phyloP scores from a whole-genome alignment of 2,113 vertebrate species.

The Solea senegalensis region DNA sequence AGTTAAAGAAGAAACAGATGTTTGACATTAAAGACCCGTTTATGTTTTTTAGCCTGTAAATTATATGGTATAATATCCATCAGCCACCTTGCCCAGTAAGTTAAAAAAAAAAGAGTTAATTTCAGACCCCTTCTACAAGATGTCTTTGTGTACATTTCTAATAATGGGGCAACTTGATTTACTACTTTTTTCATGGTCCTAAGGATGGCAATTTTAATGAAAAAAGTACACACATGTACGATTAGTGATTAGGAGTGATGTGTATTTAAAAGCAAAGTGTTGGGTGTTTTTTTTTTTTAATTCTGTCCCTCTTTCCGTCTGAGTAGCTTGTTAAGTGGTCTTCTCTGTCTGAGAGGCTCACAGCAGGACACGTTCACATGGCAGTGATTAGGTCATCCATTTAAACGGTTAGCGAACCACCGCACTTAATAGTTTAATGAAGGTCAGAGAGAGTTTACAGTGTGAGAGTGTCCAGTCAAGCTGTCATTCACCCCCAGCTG shows the following conservation, averaged over 20 bases:
- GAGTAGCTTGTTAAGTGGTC: slow-evolving; percentile 40
- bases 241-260: not conserved
- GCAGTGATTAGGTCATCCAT: slow-evolving; percentile 71
- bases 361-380: slow-evolving; percentile 49
- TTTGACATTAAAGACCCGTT: too few species aligned
- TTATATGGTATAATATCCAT: not conserved
- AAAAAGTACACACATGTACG: slow-evolving; percentile 1
- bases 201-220: not conserved
- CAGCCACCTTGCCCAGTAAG: not conserved
- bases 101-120: not conserved
- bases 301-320: slow-evolving; percentile 11
- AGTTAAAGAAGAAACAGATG: too few species aligned
- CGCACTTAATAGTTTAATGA: slow-evolving; percentile 71
- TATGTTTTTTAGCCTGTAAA: too few species aligned
- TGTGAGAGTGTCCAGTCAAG: slow-evolving; percentile 70
- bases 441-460: slow-evolving; percentile 75
- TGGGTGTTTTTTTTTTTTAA: not conserved
- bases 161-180: not conserved
- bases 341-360: slow-evolving; percentile 36
- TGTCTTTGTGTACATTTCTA: not conserved
- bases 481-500: slow-evolving; percentile 74
- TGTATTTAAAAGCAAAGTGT: slow-evolving; percentile 10
- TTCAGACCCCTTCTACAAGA: not conserved
- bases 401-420: slow-evolving; percentile 63
- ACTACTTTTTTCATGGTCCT: not conserved